Evolutionary conservation across 1,140 invertebrate genomes (phyloP), one percentile per base, ranked within the genome.

Genomic region (Agrypnia vestita): DNA sequence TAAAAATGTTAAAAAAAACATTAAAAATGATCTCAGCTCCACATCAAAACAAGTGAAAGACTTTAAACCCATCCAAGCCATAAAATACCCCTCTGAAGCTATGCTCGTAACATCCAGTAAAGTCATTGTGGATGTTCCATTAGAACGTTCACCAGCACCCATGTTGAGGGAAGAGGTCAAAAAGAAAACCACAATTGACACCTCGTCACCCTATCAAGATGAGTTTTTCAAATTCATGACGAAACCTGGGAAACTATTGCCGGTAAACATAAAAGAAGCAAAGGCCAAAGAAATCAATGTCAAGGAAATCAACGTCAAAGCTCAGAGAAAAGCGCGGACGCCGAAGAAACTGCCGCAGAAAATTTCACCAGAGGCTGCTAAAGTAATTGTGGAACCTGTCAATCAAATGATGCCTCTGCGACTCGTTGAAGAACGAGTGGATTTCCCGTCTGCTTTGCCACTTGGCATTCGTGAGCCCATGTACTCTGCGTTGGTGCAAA

Each of bases 141-240:
- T 53, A 0, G 49, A 73, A 73, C 61, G 8, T 17, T 1, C 62
- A 7, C 25, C 15, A 7, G 13, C n/a, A 10, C 25, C 53, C n/a
- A 77, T 46, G 11, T 49, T 71, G 10, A 69, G 43, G 4, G 71
- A 71, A 25, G 55, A 49, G 9, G 44, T 19, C 11, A 78, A 77
- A 21, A 73, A 25, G 17, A 46, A 44, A 4, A n/a, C 74, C 1
- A 67, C 73, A 15, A 15, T 21, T 13, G 43, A 10, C 17, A 13
- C 61, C 12, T 25, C 43, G 43, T 69, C 64, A 44, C 43, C 64
- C 0, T 82, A 80, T 59, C 64, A 77, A 55, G 62, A 64, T 25
- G 81, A 82, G 71, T 82, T 77, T 43, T 82, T 51, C 35, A 82
- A 82, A 51, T 82, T 82, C 51, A 82, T 82, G 80, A 55, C 25